A percentile compares a stretch with the other conserved stretches of the same genome.
phyloP scores from a whole-genome alignment of 1,140 invertebrate species.

The Wiebesia pumilae region DNA sequence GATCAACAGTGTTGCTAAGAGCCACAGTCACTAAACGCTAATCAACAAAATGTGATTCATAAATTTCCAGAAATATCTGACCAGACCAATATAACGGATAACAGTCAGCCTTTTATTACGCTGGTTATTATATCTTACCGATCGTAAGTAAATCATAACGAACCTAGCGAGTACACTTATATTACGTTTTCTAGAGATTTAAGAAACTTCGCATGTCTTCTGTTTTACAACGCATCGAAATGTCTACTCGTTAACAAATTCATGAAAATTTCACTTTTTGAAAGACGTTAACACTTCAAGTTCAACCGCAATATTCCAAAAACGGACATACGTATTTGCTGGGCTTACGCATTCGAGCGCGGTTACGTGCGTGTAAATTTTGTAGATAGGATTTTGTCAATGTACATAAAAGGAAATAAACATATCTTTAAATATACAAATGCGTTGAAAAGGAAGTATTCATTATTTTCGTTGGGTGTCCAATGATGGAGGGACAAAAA shows the following conservation, averaged over 20 bases:
- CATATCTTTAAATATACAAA: slow-evolving; percentile 33
- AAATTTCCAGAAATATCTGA: not conserved
- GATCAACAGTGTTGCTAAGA: not conserved
- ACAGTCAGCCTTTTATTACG: not conserved
- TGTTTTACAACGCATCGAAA: not conserved
- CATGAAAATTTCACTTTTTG: no score
- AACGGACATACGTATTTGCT: no score
- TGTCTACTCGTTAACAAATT: not conserved
- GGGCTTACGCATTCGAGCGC: no score
- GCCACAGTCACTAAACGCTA: not conserved
- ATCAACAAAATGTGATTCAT: not conserved
- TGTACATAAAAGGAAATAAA: slow-evolving; percentile 39
- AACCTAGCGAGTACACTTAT: no score
- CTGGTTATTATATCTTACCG: no score
- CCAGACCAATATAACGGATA: not conserved
- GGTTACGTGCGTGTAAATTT: not conserved
- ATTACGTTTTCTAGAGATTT: no score
- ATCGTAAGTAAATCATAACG: not conserved
- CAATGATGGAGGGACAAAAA: no score
- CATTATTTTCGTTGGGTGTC: no score
- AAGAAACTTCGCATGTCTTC: not conserved
- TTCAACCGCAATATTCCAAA: no score
- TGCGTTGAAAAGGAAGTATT: not conserved
- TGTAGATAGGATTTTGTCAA: slow-evolving; percentile 35
- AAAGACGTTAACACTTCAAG: no score